Conservation (phyloP, 2,797 vertebrate species). For the Bovichtus diacanthus region DNA sequence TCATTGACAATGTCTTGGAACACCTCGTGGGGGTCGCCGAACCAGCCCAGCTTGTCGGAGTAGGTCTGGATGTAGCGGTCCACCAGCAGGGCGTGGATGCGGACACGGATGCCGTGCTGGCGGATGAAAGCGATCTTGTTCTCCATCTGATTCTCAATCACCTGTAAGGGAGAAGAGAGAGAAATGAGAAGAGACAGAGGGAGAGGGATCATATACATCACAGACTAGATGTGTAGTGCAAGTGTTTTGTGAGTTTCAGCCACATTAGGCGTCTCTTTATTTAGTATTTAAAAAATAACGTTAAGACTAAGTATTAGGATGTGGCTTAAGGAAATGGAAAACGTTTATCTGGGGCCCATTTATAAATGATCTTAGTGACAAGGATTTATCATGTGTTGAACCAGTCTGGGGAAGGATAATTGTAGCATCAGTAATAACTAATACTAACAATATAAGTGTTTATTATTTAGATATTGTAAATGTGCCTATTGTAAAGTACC, state of each 20-base stretch:
- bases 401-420: too few species aligned
- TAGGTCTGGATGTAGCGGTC: slow-evolving; percentile 98
- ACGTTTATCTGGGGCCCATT: too few species aligned
- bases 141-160: slow-evolving; percentile 97
- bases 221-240: background rate
- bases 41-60: slow-evolving; percentile 96
- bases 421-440: too few species aligned
- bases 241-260: background rate
- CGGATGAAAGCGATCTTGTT: slow-evolving; percentile 99
- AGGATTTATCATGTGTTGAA: too few species aligned
- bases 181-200: background rate
- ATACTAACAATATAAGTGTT: too few species aligned
- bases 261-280: background rate
- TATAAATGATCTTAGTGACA: too few species aligned
- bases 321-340: too few species aligned
- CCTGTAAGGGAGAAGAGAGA: slow-evolving; percentile 76
- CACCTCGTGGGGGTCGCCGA: slow-evolving; percentile 91
- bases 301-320: too few species aligned
- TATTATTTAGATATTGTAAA: too few species aligned
- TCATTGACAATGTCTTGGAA: slow-evolving; percentile 98
- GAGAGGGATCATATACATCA: background rate
- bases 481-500: too few species aligned
- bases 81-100: slow-evolving; percentile 95
- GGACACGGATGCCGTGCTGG: slow-evolving; percentile 96
- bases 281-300: background rate